Conservation (phyloP, 2,113 vertebrate genomes). For the Cyprinodon tularosa region DNA sequence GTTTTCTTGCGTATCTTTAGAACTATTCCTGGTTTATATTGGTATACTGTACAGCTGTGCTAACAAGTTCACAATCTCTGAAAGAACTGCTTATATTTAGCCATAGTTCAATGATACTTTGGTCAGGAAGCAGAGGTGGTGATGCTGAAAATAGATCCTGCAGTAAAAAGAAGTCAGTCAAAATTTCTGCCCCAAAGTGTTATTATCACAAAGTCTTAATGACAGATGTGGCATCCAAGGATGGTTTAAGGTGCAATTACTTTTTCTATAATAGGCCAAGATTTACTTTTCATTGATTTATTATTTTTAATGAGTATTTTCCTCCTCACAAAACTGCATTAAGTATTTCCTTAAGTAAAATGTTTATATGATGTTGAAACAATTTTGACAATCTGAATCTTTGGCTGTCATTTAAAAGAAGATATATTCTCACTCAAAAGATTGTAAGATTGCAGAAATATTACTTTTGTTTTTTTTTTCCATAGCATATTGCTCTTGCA, state of each 20-base stretch:
- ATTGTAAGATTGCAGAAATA: too few relatives aligned
- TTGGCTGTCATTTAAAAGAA: background rate
- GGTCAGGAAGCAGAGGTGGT: background rate
- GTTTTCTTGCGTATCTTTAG: too few relatives aligned
- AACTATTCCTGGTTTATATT: background rate
- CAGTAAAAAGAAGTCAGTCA: background rate
- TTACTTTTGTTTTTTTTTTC: too few relatives aligned
- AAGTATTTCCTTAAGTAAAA: background rate
- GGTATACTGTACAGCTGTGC: background rate
- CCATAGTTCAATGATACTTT: background rate
- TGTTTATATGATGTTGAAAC: background rate
- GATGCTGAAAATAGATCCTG: background rate
- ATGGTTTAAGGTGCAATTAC: background rate
- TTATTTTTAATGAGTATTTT: background rate
- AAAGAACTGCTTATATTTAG: background rate
- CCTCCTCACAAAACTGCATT: background rate
- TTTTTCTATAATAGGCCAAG: background rate
- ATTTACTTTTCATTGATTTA: background rate
- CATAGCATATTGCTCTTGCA: too few relatives aligned
- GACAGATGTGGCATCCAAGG: background rate
- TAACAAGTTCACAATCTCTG: background rate
- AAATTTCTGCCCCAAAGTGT: background rate
- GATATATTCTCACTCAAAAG: too few relatives aligned
- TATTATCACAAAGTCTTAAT: background rate
- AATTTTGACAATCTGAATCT: background rate